Evolutionary conservation across 2,888 invertebrate species (phyloP), one percentile per base, ranked within the genome.

Genomic region (Neuroscelio doddi): DNA sequence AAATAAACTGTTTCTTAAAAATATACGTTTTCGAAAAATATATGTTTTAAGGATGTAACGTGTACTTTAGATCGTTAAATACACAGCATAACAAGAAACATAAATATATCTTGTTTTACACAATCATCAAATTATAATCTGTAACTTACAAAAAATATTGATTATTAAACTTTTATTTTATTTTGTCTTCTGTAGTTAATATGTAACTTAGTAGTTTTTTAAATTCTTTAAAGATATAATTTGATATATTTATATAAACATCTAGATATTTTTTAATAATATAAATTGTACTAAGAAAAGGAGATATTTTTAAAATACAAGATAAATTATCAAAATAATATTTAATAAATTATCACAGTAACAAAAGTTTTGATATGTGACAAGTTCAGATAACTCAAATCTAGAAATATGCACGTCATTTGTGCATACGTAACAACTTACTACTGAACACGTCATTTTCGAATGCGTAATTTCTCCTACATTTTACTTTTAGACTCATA

Each of bases 391-490:
- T 34, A 10, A 29, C 14, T 32, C 26, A 36, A 34, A 26, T 34
- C 34, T 29, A 24, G 27, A 53, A 38, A 44, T 38, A 45, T 42
- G 49, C 34, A 32, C 42, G 42, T 56, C 56, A 56, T 47, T 34
- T 47, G 41, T 34, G 17, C 42, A 56, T 42, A 49, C 46, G 49
- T 56, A 41, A 56, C 49, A 30, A 44, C 41, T 53, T 36, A 53
- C 53, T 45, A 53, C 45, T 53, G 44, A 44, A 30, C 34, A 34
- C 47, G 56, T 56, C 47, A 56, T 34, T 30, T 56, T 47, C 26
- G 27, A 56, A 30, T 45, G 47, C 55, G 55, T 55, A 55, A 55
- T 55, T 55, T 55, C 47, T 55, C 41, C 30, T 47, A 24, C 41
- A 41, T 47, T 55, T 55, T 39, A 55, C 46, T 55, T 55, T 41